These are phyloP conservation scores for Laterallus jamaicensis DNA, from an alignment of 2,113 vertebrate genomes.

Conservation along the genomic window DNA sequence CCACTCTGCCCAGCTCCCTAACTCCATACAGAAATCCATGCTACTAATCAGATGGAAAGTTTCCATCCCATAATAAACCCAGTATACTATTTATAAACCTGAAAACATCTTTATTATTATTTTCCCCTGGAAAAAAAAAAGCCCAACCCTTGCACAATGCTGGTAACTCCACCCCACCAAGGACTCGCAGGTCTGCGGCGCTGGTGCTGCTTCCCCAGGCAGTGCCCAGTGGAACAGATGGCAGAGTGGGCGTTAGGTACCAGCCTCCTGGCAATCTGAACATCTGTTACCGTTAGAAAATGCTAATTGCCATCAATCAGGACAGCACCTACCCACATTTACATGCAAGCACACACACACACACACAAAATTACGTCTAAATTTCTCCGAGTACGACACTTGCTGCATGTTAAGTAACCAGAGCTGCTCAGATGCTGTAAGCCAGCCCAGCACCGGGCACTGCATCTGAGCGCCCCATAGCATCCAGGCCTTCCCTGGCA, in stretches of 20 bases:
- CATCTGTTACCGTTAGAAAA: slow-evolving; percentile 93
- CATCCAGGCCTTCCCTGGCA: neutral
- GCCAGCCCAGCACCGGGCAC: neutral
- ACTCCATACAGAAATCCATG: neutral
- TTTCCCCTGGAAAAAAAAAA: slow-evolving; percentile 28
- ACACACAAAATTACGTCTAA: slow-evolving; percentile 74
- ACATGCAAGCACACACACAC: slow-evolving; percentile 71
- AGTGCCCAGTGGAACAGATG: slow-evolving; percentile 87
- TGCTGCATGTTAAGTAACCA: slow-evolving; percentile 74
- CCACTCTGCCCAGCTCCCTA: neutral
- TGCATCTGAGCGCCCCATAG: neutral
- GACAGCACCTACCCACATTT: slow-evolving; percentile 87
- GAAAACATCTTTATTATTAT: slow-evolving; percentile 71
- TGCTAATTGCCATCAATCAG: slow-evolving; percentile 96
- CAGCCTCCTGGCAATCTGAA: slow-evolving; percentile 90
- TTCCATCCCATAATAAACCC: slow-evolving; percentile 67
- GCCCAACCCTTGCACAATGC: neutral
- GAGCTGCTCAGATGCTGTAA: slow-evolving; percentile 42
- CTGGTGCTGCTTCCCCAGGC: slow-evolving; percentile 63
- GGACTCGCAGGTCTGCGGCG: slow-evolving; percentile 56
- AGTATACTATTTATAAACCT: slow-evolving; percentile 70
- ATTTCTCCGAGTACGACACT: slow-evolving; percentile 76
- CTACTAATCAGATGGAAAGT: slow-evolving; percentile 28
- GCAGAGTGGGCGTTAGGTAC: slow-evolving; percentile 85
- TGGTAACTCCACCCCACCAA: slow-evolving; percentile 12